These are phyloP conservation scores for Chalcosyrphus nemorum DNA, from an alignment of 2,888 invertebrate species.

Conservation along the genomic window DNA sequence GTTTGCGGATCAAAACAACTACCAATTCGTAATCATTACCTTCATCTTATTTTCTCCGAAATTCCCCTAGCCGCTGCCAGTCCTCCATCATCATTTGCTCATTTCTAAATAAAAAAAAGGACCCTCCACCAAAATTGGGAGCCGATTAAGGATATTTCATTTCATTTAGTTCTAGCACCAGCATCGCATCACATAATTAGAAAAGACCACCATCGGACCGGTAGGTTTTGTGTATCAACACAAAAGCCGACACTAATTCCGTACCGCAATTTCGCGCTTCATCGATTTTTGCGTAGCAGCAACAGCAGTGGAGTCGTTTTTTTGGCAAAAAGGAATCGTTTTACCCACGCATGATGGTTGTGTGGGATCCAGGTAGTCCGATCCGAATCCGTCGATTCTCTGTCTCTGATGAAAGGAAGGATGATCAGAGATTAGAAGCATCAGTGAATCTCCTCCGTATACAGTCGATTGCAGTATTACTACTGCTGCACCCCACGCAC, in stretches of 20 bases:
- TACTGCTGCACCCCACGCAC: neutral
- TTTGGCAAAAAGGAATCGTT: neutral
- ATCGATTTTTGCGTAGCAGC: constrained; percentile 16
- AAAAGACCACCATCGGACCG: constrained; percentile 33
- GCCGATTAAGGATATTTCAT: constrained; percentile 49
- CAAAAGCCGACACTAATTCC: constrained; percentile 54
- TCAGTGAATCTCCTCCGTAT: constrained; percentile 14
- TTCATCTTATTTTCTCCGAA: constrained; percentile 5
- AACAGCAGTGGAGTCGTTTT: neutral
- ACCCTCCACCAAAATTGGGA: constrained; percentile 17
- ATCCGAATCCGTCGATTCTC: constrained; percentile 4
- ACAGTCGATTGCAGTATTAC: neutral
- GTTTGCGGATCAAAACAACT: constrained; percentile 7
- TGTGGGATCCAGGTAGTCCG: constrained; percentile 14
- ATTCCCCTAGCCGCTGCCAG: neutral
- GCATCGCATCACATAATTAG: constrained; percentile 33
- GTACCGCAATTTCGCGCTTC: constrained; percentile 53
- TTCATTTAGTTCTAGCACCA: constrained; percentile 28
- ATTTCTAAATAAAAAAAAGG: neutral
- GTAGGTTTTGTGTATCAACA: constrained; percentile 38
- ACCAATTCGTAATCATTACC: neutral
- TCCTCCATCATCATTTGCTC: neutral
- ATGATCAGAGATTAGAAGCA: constrained; percentile 23
- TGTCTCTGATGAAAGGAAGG: neutral
- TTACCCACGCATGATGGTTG: neutral